Evolutionary conservation across 2,113 vertebrate genomes (phyloP).

Genomic region (Spilogale gracilis): DNA sequence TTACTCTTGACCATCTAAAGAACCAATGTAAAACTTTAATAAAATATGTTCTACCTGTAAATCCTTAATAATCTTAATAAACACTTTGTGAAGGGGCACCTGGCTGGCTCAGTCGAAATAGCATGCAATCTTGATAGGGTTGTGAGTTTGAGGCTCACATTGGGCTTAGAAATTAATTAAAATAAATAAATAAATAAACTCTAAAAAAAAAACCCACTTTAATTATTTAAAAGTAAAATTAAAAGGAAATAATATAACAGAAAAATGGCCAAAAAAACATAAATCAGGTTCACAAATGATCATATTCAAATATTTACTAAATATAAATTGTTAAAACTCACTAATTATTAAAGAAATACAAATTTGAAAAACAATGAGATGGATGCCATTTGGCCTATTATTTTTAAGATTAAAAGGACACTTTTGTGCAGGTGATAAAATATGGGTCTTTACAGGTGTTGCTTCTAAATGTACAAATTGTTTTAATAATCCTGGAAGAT

Average conservation of each 20-base stretch:
- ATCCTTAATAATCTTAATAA: background rate
- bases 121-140: background rate
- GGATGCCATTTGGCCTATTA: background rate
- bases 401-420: background rate
- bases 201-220: background rate
- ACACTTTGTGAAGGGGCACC: background rate
- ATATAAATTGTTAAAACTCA: background rate
- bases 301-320: conserved; percentile 33
- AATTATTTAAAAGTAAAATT: background rate
- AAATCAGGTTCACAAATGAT: background rate
- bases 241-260: background rate
- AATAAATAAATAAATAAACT: background rate
- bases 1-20: background rate
- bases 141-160: background rate
- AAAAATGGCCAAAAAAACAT: background rate
- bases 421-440: background rate
- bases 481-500: background rate
- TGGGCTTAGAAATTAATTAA: background rate
- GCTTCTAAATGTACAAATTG: background rate
- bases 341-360: background rate
- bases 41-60: background rate
- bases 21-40: background rate
- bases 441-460: background rate
- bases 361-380: background rate
- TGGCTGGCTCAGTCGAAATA: background rate